These are phyloP conservation scores for Thecophora atra DNA, from an alignment of 2,888 invertebrate genomes.

Conservation along the genomic window DNA sequence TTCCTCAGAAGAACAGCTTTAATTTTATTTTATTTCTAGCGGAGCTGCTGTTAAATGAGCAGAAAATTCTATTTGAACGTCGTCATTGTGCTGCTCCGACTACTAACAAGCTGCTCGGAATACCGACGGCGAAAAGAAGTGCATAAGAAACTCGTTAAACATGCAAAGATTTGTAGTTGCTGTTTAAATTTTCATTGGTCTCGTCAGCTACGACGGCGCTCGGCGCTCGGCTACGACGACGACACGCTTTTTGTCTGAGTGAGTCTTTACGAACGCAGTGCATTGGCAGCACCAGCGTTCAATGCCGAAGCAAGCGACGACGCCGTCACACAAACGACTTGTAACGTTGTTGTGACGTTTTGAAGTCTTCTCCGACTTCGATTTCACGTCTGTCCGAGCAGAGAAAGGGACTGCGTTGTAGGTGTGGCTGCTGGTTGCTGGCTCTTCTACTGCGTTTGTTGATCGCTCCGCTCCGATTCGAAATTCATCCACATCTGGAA, in stretches of 20 bases:
- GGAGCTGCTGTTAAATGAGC: conserved; percentile 37
- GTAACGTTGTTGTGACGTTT: background rate
- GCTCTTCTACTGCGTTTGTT: background rate
- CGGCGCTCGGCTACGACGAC: background rate
- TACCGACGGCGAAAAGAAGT: conserved; percentile 10
- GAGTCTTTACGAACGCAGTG: background rate
- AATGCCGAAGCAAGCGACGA: background rate
- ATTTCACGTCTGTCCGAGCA: background rate
- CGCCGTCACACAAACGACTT: too few species aligned
- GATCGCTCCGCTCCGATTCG: too few species aligned
- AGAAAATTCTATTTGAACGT: conserved; percentile 34
- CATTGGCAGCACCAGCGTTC: conserved; percentile 5
- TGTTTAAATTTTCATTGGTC: conserved; percentile 35
- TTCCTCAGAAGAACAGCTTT: background rate
- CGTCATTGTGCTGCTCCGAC: background rate
- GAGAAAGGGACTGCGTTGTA: background rate
- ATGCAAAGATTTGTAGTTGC: conserved; percentile 33
- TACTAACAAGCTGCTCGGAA: background rate
- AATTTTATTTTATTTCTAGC: conserved; percentile 21
- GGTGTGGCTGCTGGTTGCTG: background rate
- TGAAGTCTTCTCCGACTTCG: background rate
- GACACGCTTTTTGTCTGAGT: background rate
- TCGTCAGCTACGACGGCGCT: conserved; percentile 4
- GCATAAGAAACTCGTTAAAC: conserved; percentile 31
- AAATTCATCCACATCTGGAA: conserved; percentile 30